Evolutionary conservation across 2,888 invertebrate genomes (phyloP), one percentile per base, ranked within the genome.

Genomic region (Tetragnatha montana): DNA sequence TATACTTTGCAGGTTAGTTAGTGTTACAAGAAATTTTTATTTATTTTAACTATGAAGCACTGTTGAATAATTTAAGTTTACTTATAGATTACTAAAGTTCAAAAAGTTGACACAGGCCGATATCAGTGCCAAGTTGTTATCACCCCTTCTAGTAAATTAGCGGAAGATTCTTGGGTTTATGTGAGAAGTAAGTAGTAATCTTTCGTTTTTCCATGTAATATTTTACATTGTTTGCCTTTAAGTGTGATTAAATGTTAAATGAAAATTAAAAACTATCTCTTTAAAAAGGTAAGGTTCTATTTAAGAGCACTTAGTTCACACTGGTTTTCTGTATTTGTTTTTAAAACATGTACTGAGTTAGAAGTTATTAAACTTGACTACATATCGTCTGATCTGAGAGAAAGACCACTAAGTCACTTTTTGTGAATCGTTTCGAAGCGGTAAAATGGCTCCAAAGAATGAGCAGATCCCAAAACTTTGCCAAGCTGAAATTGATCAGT

Each of bases 81-180:
- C 50, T 68, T 50, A 14, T 94, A 97, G 96, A 96, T 98, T 47
- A 97, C 97, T 94, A 98, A 98, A 92, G 97, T 98, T 82, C 98
- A 98, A 94, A 98, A 98, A 94, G 97, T 97, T 0, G 98, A 98
- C 93, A 97, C 97, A 0, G 98, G 97, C 4, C 95, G 95, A 92
- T 98, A 98, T 93, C 96, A 96, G 91, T 98, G 98, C 92, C 97
- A 97, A 93, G 96, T 98, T 22, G 94, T 97, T 19, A 96, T 98
- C 89, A 96, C 97, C 0, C 94, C 97, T 0, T 96, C 95, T 91
- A 97, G 96, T 93, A 96, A 96, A 93, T 96, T 98, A 68, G 95
- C 96, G 0, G 98, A 97, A 0, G 96, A 96, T 93, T 97, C 98
- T 7, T 96, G 96, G 92, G 94, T 98, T 0, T 96, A 96, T 92